Base-by-base conservation (phyloP, 2,888 invertebrate genomes). In the Tuta absoluta region DNA sequence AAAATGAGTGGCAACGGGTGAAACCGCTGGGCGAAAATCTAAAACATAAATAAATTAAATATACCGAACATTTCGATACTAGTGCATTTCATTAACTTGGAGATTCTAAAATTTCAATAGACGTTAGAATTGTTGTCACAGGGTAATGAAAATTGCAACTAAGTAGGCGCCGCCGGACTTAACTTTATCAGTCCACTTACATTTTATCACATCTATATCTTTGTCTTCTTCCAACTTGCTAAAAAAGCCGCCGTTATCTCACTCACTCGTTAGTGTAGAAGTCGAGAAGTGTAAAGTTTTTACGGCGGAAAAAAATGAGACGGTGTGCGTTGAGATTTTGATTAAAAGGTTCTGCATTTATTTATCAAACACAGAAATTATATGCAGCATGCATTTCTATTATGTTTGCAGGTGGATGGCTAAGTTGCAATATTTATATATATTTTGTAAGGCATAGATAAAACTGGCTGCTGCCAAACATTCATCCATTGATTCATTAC, bases 181-280 rank as follows among this genome's bases (percentile, higher is more conserved):
- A 73, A 79, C 79, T 81, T 75, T 74, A 77, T 75, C 73, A 67
- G 73, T 73, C 71, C 74, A 73, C 77, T 78, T 78, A 75, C 75
- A 67, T 82, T 84, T 81, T 82, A 80, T 74, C 68, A 70, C 71
- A 61, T 66, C 51, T 56, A 33, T 56, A 33, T 56, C 1, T 33
- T 17, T 33, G 33, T 56, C 17, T 10, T 56, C 24, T 33, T 56
- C 33, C 10, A 19, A n/a, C 33, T n/a, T 4, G 12, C 10, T 7
- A 8, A 33, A 33, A 56, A 21, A 56, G 1, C 17, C 17, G 14
- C 19, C n/a, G 33, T 33, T 76, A 74, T 69, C 69, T 65, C 66
- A 74, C 72, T 63, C 67, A 59, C 63, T 67, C 65, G 66, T 72
- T 33, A 33, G 33, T 24, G 56, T 56, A 56, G 24, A 38, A 58